A percentile compares a stretch with the other conserved stretches of the same genome.
phyloP scores from a whole-genome alignment of 2,797 vertebrate genomes.

The Onychomys torridus region DNA sequence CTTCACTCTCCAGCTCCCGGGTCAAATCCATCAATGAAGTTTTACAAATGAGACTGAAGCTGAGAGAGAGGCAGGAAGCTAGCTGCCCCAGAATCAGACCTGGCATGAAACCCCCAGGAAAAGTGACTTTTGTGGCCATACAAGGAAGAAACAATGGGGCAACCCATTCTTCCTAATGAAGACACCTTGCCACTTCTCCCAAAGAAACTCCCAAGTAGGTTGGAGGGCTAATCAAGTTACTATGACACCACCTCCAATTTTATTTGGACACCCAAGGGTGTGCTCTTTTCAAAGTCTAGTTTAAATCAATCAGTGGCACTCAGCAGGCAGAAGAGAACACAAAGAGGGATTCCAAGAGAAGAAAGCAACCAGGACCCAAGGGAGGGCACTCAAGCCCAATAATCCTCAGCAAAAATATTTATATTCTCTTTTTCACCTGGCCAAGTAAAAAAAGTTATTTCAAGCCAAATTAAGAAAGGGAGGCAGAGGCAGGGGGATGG shows the following conservation, averaged over 20 bases:
- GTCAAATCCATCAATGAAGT: neutral
- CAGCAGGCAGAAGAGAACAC: neutral
- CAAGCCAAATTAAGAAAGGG: neutral
- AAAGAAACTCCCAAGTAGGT: neutral
- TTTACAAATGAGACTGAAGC: neutral
- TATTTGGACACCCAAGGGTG: neutral
- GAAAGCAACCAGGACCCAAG: neutral
- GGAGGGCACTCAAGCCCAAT: neutral
- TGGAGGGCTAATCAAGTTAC: neutral
- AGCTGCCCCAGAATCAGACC: neutral
- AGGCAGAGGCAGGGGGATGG: neutral
- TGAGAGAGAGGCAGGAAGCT: neutral
- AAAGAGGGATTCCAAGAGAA: neutral
- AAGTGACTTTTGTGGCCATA: neutral
- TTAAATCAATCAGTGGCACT: neutral
- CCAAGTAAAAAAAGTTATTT: neutral
- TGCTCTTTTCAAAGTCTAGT: neutral
- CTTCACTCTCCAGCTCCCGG: neutral
- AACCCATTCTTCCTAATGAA: neutral
- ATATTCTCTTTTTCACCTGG: neutral
- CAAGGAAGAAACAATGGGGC: neutral
- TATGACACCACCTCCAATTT: neutral
- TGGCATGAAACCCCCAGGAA: neutral
- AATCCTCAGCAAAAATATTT: slow-evolving; percentile 13
- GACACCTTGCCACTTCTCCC: neutral